Percentiles rank a stretch among this genome's conserved stretches.
Evolutionary conservation across 2,797 vertebrate species (phyloP).

Genomic region (Sphaeramia orbicularis): DNA sequence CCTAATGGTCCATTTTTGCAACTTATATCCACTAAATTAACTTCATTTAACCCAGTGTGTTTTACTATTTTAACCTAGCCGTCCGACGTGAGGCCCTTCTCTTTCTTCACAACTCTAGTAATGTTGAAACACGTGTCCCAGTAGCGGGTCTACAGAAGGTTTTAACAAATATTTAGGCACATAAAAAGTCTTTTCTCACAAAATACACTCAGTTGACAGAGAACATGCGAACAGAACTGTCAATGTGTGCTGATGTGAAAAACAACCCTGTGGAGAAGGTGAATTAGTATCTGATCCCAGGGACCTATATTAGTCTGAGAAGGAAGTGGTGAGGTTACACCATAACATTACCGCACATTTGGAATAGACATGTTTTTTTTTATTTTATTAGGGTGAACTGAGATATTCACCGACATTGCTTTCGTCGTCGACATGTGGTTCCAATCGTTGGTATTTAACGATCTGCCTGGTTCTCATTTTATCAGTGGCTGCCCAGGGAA

Average conservation of each 20-base stretch:
- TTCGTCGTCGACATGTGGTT: constrained; percentile 58
- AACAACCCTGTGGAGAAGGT: constrained; percentile 10
- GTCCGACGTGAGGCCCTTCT: no score
- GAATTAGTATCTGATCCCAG: constrained; percentile 16
- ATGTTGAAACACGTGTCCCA: not conserved
- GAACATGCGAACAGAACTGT: constrained; percentile 11
- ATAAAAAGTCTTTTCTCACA: constrained; percentile 11
- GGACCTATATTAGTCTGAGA: constrained; percentile 44
- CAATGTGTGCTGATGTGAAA: constrained; percentile 20
- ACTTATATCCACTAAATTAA: no score
- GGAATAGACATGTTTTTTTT: constrained; percentile 29
- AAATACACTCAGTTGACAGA: constrained; percentile 12
- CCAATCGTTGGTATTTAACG: constrained; percentile 57
- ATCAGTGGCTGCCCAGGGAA: constrained; percentile 69
- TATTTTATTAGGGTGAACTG: constrained; percentile 32
- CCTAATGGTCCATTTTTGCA: no score
- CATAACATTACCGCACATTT: constrained; percentile 51
- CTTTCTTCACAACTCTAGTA: no score
- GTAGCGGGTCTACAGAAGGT: constrained; percentile 3
- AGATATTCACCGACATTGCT: constrained; percentile 43
- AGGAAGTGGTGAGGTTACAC: constrained; percentile 39
- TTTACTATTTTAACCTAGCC: no score
- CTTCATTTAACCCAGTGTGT: no score
- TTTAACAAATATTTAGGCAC: constrained; percentile 33
- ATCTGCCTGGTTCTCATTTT: constrained; percentile 62